Evolutionary conservation across 30 jellyfish, hydroid and myxozoan species (phyloP).

Genomic region (Mastigias papua): DNA sequence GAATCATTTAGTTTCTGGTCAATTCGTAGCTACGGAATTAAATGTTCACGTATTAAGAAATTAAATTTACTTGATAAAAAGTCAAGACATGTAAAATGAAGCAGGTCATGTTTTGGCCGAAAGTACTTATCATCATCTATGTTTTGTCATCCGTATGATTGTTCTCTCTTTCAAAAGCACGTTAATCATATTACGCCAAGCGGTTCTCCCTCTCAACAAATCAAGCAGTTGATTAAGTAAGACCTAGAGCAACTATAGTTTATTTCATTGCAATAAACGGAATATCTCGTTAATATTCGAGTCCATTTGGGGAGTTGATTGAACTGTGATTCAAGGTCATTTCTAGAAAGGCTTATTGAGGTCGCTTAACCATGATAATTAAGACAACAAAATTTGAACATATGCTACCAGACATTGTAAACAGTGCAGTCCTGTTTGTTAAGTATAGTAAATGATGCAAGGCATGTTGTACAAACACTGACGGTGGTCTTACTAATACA

Average conservation of each 20-base stretch:
- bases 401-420: not conserved
- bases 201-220: not conserved
- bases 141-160: not conserved
- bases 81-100: not conserved
- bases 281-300: not conserved
- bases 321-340: not conserved
- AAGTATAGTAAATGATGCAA: too few species aligned
- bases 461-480: too few species aligned
- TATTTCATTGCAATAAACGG: not conserved
- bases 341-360: not conserved
- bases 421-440: too few species aligned
- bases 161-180: not conserved
- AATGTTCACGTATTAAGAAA: too few species aligned
- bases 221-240: not conserved
- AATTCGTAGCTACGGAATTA: constrained; percentile 58
- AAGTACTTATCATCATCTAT: not conserved
- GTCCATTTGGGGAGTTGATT: not conserved
- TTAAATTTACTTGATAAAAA: too few species aligned
- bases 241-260: not conserved
- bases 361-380: not conserved
- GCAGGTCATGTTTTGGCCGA: constrained; percentile 1
- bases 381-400: not conserved
- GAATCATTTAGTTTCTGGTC: constrained; percentile 73
- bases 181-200: not conserved
- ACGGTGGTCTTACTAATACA: too few species aligned